A percentile compares a stretch with the other conserved stretches of the same genome.
phyloP scores from a whole-genome alignment of 2,797 vertebrate species.

The Coregonus ussuriensis region DNA sequence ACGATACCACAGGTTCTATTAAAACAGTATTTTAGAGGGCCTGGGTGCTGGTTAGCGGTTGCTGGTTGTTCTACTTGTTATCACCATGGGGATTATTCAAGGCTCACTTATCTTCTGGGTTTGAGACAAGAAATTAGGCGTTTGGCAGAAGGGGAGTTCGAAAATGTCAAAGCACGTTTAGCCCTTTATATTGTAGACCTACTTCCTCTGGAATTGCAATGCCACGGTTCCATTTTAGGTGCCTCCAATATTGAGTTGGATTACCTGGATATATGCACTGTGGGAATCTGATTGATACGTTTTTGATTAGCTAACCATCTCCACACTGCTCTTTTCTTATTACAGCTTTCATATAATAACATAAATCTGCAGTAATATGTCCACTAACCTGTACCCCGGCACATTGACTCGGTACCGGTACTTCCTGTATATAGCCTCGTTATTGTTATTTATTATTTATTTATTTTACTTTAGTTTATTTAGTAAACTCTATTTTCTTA shows the following conservation, averaged over 20 bases:
- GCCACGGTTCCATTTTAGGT: background rate
- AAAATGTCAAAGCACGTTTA: background rate
- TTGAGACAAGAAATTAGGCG: background rate
- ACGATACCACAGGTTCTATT: background rate
- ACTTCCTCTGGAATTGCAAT: background rate
- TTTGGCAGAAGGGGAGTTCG: background rate
- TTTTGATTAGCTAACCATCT: background rate
- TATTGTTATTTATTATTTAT: no score
- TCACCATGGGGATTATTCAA: background rate
- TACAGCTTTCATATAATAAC: background rate
- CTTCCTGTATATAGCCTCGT: no score
- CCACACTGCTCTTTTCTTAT: no score
- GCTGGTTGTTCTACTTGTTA: background rate
- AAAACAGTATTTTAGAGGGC: background rate
- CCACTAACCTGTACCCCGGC: no score
- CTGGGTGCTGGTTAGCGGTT: background rate
- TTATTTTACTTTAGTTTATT: no score
- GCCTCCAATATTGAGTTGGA: background rate
- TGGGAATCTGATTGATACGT: background rate
- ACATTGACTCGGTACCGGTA: no score
- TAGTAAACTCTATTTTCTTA: no score
- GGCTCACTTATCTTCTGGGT: background rate
- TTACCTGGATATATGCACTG: background rate
- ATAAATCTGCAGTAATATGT: background rate
- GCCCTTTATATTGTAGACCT: background rate